These are phyloP conservation scores for Spinibarbus caldwelli DNA, from an alignment of 2,797 vertebrate species.

Conservation along the genomic window DNA sequence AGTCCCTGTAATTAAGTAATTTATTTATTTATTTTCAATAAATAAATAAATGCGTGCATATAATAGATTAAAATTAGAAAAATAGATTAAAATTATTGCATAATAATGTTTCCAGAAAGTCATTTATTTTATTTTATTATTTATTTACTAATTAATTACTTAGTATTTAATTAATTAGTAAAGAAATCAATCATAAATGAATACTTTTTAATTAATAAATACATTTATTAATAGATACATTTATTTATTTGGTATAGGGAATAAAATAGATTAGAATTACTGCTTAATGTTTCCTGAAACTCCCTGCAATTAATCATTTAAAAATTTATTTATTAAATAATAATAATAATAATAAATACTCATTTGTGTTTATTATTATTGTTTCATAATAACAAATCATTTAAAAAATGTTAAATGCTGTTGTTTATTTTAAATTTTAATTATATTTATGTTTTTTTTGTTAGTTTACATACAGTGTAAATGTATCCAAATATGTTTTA, in stretches of 20 bases:
- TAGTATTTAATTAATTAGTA: neutral
- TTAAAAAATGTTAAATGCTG: too few relatives aligned
- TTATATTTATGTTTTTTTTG: too few relatives aligned
- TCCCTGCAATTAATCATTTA: neutral
- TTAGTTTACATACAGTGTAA: neutral
- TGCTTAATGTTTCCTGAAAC: neutral
- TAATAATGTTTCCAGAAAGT: neutral
- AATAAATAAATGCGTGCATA: neutral
- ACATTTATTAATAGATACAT: neutral
- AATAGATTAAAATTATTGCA: neutral
- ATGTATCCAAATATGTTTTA: neutral
- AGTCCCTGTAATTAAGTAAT: neutral
- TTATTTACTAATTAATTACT: neutral
- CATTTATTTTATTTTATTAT: neutral
- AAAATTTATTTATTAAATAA: neutral
- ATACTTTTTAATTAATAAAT: neutral
- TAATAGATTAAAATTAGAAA: neutral
- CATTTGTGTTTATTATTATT: too few relatives aligned
- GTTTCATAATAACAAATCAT: too few relatives aligned
- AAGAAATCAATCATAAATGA: neutral
- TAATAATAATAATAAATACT: neutral
- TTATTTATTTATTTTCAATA: neutral
- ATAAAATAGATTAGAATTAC: too few relatives aligned
- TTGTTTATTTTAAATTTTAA: too few relatives aligned
- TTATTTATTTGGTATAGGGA: too few relatives aligned